Evolutionary conservation across 2,888 invertebrate species (phyloP).

Genomic region (Stenchaetothrips biformis): DNA sequence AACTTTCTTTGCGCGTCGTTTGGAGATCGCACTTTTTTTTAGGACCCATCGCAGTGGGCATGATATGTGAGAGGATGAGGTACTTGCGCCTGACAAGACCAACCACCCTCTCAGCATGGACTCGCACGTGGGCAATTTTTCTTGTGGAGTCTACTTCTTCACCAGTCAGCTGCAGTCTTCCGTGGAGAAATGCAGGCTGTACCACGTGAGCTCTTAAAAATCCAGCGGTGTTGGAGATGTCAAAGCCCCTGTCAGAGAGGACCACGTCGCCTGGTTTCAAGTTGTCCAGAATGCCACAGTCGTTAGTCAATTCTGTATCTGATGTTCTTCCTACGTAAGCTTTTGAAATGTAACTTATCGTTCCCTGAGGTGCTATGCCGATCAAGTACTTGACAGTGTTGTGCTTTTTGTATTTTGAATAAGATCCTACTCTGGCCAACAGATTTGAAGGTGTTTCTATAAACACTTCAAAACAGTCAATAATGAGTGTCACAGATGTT

Average conservation of each 20-base stretch:
- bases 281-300: slow-evolving; percentile 31
- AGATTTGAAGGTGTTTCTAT: slow-evolving; percentile 24
- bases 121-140: slow-evolving; percentile 23
- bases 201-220: not conserved
- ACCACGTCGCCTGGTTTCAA: slow-evolving; percentile 33
- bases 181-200: slow-evolving; percentile 23
- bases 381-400: slow-evolving; percentile 36
- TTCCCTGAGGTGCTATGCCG: slow-evolving; percentile 34
- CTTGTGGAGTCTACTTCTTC: slow-evolving; percentile 7
- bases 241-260: slow-evolving; percentile 35
- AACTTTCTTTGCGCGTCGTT: too few relatives aligned
- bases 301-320: slow-evolving; percentile 33
- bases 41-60: too few relatives aligned
- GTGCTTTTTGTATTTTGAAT: slow-evolving; percentile 31
- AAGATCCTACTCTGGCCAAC: slow-evolving; percentile 13
- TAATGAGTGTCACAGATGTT: slow-evolving; percentile 15
- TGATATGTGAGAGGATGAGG: too few relatives aligned
- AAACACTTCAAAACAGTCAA: slow-evolving; percentile 29
- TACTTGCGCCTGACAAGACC: too few relatives aligned
- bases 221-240: slow-evolving; percentile 28
- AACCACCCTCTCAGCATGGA: slow-evolving; percentile 28
- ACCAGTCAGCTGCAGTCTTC: slow-evolving; percentile 16
- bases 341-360: slow-evolving; percentile 34
- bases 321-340: slow-evolving; percentile 33
- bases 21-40: too few relatives aligned